These are phyloP conservation scores for Drosophila crucigera DNA, from an alignment of 2,888 invertebrate species.

Conservation along the genomic window DNA sequence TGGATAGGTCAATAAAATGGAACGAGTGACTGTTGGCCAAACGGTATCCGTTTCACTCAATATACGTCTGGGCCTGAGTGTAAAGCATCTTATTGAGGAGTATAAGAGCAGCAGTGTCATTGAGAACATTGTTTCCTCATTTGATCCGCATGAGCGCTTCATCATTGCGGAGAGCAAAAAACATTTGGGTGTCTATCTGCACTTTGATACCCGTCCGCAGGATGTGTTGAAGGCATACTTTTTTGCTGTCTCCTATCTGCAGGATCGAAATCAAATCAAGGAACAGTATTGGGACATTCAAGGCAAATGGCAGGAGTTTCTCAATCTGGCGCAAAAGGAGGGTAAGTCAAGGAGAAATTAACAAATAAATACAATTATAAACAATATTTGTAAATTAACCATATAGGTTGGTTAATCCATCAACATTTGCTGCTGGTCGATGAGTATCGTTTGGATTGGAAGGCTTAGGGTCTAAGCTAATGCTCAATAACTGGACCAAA, in stretches of 20 bases:
- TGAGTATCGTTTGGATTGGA: slow-evolving; percentile 87
- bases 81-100: slow-evolving; percentile 83
- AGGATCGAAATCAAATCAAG: slow-evolving; percentile 84
- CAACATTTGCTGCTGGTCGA: slow-evolving; percentile 87
- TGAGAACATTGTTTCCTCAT: slow-evolving; percentile 85
- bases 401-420: slow-evolving; percentile 87
- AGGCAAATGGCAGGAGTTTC: slow-evolving; percentile 86
- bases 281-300: slow-evolving; percentile 86
- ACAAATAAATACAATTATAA: neutral
- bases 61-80: slow-evolving; percentile 83
- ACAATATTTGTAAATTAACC: neutral
- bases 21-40: slow-evolving; percentile 89
- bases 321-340: slow-evolving; percentile 85
- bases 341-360: slow-evolving; percentile 58
- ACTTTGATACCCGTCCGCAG: slow-evolving; percentile 84
- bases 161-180: slow-evolving; percentile 85
- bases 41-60: slow-evolving; percentile 85
- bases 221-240: slow-evolving; percentile 85
- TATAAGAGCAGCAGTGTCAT: slow-evolving; percentile 84
- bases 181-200: slow-evolving; percentile 84
- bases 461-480: slow-evolving; percentile 65
- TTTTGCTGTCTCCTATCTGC: slow-evolving; percentile 85
- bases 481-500: slow-evolving; percentile 39
- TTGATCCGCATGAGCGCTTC: slow-evolving; percentile 85
- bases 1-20: slow-evolving; percentile 87